Evolutionary conservation across 30 jellyfish, hydroid and myxozoan genomes (phyloP).

Genomic region (Cassiopea andromeda): DNA sequence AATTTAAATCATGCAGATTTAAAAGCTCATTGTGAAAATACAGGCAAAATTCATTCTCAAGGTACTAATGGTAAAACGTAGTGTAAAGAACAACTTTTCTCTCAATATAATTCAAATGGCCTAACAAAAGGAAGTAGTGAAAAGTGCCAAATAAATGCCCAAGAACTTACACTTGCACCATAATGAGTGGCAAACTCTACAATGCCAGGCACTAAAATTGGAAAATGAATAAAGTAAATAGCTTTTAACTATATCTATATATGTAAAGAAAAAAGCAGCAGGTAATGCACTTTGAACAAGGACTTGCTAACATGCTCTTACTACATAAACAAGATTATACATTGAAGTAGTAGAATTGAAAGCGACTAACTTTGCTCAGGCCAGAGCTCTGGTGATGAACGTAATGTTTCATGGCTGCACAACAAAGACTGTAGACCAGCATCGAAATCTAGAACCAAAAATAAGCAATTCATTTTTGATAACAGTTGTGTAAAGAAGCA

Average conservation of each 20-base stretch:
- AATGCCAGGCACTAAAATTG: slow-evolving; percentile 66
- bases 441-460: slow-evolving; percentile 40
- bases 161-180: slow-evolving; percentile 68
- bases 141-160: background rate
- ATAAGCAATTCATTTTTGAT: background rate
- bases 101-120: no score
- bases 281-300: background rate
- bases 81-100: no score
- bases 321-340: no score
- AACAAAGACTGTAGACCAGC: slow-evolving; percentile 25
- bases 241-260: no score
- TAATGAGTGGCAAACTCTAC: slow-evolving; percentile 65
- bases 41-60: no score
- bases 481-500: no score
- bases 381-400: slow-evolving; percentile 80
- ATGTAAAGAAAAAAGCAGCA: background rate
- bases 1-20: no score
- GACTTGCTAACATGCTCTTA: no score
- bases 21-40: no score
- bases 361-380: slow-evolving; percentile 68
- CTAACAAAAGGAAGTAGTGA: background rate
- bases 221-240: background rate
- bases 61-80: no score
- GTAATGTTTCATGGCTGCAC: slow-evolving; percentile 60
- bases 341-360: background rate